A percentile compares a stretch with the other conserved stretches of the same genome.
Conservation (phyloP, 2,797 vertebrate genomes). For the Sebastes oblongus region DNA sequence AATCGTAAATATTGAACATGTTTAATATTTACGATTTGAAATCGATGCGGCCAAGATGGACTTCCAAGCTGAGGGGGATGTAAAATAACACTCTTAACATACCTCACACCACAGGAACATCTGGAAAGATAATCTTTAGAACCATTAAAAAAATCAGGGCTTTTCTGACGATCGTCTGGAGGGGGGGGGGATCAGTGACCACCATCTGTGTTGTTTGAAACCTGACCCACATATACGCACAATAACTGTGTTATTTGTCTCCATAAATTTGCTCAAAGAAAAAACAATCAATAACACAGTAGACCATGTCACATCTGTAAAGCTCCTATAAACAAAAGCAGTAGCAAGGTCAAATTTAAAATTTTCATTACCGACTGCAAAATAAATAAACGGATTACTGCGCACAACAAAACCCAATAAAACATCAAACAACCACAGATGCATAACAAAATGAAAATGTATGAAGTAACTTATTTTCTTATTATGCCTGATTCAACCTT, state of each 20-base stretch:
- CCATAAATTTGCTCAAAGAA: constrained; percentile 8
- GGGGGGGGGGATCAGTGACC: background rate
- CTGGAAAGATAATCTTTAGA: no score
- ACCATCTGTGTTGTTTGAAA: background rate
- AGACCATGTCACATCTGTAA: background rate
- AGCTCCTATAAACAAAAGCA: background rate
- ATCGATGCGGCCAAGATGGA: no score
- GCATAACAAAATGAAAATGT: constrained; percentile 33
- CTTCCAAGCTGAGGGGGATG: no score
- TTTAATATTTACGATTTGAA: no score
- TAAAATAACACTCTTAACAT: no score
- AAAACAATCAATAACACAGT: constrained; percentile 16
- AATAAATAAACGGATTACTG: constrained; percentile 25
- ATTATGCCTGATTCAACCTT: constrained; percentile 23
- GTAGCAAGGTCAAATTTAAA: constrained; percentile 8
- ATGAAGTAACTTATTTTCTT: constrained; percentile 21
- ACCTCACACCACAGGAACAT: no score
- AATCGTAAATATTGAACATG: no score
- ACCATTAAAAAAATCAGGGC: no score
- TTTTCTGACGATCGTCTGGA: no score
- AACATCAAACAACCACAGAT: constrained; percentile 7
- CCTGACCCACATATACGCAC: background rate
- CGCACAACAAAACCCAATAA: constrained; percentile 7
- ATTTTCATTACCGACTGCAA: constrained; percentile 26
- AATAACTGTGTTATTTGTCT: background rate